Evolutionary conservation across 2,113 vertebrate species (phyloP).

Genomic region (Aphelocoma coerulescens): DNA sequence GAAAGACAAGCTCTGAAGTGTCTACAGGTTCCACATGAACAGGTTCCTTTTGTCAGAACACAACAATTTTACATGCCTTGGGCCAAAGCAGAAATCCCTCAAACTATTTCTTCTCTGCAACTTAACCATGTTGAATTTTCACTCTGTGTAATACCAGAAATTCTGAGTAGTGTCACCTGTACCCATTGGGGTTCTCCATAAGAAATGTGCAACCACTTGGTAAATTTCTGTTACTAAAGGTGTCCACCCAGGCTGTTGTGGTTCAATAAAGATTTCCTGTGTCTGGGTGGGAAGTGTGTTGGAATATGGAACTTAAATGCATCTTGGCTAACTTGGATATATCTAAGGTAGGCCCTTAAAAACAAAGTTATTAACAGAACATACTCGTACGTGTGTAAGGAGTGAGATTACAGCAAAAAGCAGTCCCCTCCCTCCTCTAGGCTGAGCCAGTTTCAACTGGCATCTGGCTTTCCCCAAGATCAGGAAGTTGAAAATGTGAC

Average conservation of each 20-base stretch:
- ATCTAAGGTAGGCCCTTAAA: background rate
- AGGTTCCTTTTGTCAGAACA: background rate
- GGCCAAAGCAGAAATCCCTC: background rate
- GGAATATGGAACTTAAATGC: background rate
- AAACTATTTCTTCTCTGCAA: background rate
- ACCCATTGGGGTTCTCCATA: accelerated
- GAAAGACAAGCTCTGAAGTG: background rate
- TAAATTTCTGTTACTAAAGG: background rate
- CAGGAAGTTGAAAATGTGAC: constrained; percentile 2
- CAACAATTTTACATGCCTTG: background rate
- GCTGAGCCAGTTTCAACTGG: background rate
- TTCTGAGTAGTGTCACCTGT: background rate
- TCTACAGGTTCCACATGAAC: background rate
- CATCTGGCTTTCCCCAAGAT: background rate
- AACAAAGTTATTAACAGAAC: background rate
- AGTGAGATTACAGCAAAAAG: background rate
- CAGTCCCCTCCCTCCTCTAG: background rate
- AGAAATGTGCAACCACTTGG: background rate
- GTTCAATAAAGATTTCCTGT: background rate
- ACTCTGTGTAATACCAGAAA: background rate
- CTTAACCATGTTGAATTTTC: background rate
- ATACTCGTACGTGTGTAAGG: background rate
- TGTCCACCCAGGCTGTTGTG: background rate
- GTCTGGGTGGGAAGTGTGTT: background rate
- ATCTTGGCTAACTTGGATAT: background rate